Evolutionary conservation across 1,140 invertebrate genomes (phyloP), one percentile per base, ranked within the genome.

Genomic region (Cydia fagiglandana): DNA sequence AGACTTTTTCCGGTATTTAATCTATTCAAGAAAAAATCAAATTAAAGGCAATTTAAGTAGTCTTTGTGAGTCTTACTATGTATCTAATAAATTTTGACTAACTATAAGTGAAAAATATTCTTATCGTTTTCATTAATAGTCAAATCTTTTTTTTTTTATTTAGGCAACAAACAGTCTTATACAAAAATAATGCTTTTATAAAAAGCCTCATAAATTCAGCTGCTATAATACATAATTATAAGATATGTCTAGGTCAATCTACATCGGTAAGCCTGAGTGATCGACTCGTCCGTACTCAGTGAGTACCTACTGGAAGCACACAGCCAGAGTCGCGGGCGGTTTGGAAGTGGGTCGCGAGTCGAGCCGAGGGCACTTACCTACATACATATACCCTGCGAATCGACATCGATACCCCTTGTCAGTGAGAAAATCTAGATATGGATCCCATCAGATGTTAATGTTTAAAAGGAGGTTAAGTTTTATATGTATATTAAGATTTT

Each of bases 311-410:
- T 12, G 17, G 20, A 61, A 12, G 15, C 15, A 53, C 56, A 61
- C 56, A 0, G 56, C 56, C 20, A 61, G 20, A 61, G 66, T 70
- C 66, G 66, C 81, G 77, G 70, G 64, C 77, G 78, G 73, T 79
- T 80, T 76, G 75, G 79, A 83, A 79, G 81, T 82, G 77, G 79
- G 79, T 80, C 79, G 81, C 76, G 80, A 75, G 74, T 77, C 74
- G 76, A 45, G 38, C 30, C n/a, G 66, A 70, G 30, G 30, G n/a
- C 66, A 70, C 66, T 45, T 41, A 70, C 66, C 66, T 70, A 38
- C 20, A 38, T 70, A 38, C 20, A 38, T 24, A 38, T 24, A 5
- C 64, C 15, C 34, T 30, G 15, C 66, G n/a, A 17, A 61, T 38
- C 66, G 66, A 17, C 66, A 70, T 41, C 30, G 34, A 70, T n/a